Base-by-base conservation (phyloP, 37 sponge, comb jelly and placozoan species). In the Aplysina aerophoba region DNA sequence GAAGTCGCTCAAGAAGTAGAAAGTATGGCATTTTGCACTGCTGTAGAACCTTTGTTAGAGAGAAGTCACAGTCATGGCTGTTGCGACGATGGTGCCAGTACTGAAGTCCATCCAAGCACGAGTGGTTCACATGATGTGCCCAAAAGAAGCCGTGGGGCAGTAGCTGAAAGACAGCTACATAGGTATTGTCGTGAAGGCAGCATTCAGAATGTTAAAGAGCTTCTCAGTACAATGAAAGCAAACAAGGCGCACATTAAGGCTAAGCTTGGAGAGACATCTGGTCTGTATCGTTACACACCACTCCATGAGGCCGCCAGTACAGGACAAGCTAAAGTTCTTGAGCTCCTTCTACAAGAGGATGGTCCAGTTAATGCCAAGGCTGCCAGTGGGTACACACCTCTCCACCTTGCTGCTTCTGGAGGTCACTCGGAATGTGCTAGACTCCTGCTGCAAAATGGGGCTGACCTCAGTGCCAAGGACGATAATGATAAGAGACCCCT, bases 281-380 rank as follows among this genome's bases (percentile, higher is more conserved):
- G 95, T 34, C 92, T 95, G 28, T 95, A 85, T 61, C 92, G 95
- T 41, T 95, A 95, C 88, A 92, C 95, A 14, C 95, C 95, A 35
- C 84, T 95, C 4, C 95, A 95, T 81, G 92, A 90, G 55, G 95
- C 95, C 12, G 88, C 86, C 37, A 84, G 82, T 33, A 74, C 82
- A 28, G 92, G 92, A 39, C 86, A 90, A 8, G 24, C 35, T 15
- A 36, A 87, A 44, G 88, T 95, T 5, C 57, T 95, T 35, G 55
- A 89, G 35, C 85, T 81, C 63, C 40, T 95, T 44, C 40, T 92
- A 12, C 59, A 67, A 55, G n/a, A 79, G 0, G 74, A 85, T 30
- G 95, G 85, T 15, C 77, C 80, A 33, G 92, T 89, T 0, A 92
- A 95, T 44, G 85, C 85, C 67, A 55, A 85, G 20, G 91, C 95